Evolutionary conservation across 2,888 invertebrate genomes (phyloP).

Genomic region (Hermaeophaga mercurialis): DNA sequence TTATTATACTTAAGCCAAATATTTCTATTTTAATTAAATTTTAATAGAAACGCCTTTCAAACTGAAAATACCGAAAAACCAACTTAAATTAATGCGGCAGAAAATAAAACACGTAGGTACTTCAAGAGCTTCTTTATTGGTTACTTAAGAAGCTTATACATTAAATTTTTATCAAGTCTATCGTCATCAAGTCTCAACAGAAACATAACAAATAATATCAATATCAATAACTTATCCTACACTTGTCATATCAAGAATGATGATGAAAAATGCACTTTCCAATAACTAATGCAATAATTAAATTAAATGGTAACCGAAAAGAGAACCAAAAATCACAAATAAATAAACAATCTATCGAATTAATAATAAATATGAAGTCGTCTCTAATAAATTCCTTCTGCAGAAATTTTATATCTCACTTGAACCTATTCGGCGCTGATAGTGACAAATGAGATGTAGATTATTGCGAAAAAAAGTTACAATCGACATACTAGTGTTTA

Average conservation of each 20-base stretch:
- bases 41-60: too few relatives aligned
- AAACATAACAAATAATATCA: constrained; percentile 45
- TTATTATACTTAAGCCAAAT: too few relatives aligned
- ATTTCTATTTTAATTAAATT: too few relatives aligned
- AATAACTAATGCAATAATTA: constrained; percentile 6
- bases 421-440: background rate
- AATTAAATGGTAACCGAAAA: background rate
- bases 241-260: constrained; percentile 7
- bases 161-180: constrained; percentile 54
- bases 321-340: background rate
- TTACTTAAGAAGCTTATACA: constrained; percentile 55
- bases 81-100: too few relatives aligned
- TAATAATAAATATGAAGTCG: background rate
- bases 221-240: constrained; percentile 40
- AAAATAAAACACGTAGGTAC: constrained; percentile 1
- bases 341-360: background rate
- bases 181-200: constrained; percentile 52
- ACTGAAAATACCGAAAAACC: too few relatives aligned
- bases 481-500: too few relatives aligned
- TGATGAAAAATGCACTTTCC: background rate
- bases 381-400: background rate
- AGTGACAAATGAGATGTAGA: too few relatives aligned
- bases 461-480: too few relatives aligned
- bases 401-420: constrained; percentile 1
- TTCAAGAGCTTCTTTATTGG: constrained; percentile 54